Base-by-base conservation (phyloP, 2,888 invertebrate species). In the Cosmopolites sordidus region DNA sequence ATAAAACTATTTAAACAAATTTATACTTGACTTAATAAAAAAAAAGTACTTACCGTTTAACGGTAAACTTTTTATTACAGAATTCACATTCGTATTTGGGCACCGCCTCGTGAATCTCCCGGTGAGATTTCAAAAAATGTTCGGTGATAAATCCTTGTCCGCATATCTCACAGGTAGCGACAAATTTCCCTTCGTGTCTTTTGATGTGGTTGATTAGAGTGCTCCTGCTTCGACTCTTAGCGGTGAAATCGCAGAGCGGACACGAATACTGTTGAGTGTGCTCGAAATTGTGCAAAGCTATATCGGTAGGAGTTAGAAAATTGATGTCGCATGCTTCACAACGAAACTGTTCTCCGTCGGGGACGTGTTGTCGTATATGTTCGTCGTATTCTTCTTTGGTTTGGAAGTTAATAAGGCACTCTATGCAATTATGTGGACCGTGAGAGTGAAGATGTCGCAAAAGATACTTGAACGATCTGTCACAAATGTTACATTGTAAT, bases 11-110 rank as follows among this genome's bases (percentile, higher is more conserved):
- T n/a, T n/a, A n/a, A n/a, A n/a, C n/a, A n/a, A n/a, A n/a, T n/a
- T n/a, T n/a, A n/a, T n/a, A n/a, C n/a, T n/a, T n/a, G n/a, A n/a
- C n/a, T n/a, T n/a, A n/a, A n/a, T n/a, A n/a, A n/a, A n/a, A n/a
- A 27, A 27, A 27, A 9, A 6, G 9, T 16, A 33, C 56, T 42
- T 40, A 57, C 38, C 67, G 51, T 16, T 62, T 60, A 2, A 66
- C 61, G 1, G 63, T 51, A 44, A 72, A 70, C 41, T 62, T 68
- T 51, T 71, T 71, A 12, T 62, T 54, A 45, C 72, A 72, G 46
- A 66, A 53, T 8, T 69, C 67, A 52, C 72, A 72, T 6, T 58
- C 49, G 52, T 66, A 69, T 39, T 62, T 65, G 33, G 67, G 68
- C 9, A 67, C 66, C 27, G 64, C 69, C 14, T 62, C 56, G 48